These are phyloP conservation scores for Pseudomyrmex gracilis DNA, from an alignment of 1,140 invertebrate species.

Conservation along the genomic window DNA sequence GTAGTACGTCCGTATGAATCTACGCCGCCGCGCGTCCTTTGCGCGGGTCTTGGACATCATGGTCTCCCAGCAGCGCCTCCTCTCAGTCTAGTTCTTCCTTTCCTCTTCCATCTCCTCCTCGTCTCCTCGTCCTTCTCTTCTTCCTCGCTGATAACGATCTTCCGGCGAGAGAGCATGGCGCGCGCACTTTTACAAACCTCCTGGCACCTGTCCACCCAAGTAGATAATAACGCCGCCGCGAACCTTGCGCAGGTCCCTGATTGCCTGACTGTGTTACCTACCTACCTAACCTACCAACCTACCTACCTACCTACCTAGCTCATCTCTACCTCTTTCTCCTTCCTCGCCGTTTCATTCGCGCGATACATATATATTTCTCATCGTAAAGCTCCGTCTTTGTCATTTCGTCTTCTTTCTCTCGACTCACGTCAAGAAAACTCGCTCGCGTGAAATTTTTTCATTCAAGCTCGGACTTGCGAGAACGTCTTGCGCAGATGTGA, in stretches of 20 bases:
- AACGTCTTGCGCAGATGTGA: neutral
- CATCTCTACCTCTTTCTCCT: slow-evolving; percentile 32
- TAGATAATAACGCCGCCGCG: slow-evolving; percentile 79
- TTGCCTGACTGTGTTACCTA: slow-evolving; percentile 73
- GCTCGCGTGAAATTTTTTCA: neutral
- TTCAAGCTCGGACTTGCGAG: neutral
- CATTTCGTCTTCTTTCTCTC: neutral
- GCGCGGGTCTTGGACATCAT: neutral
- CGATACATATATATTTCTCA: neutral
- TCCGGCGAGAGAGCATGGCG: slow-evolving; percentile 59
- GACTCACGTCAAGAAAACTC: neutral
- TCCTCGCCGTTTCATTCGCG: neutral
- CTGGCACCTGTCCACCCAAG: slow-evolving; percentile 82
- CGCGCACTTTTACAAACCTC: slow-evolving; percentile 76
- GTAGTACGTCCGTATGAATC: slow-evolving; percentile 71
- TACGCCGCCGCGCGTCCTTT: slow-evolving; percentile 39
- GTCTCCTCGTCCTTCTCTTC: slow-evolving; percentile 60
- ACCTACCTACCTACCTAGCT: slow-evolving; percentile 45
- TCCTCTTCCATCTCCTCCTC: slow-evolving; percentile 19
- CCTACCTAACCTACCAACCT: slow-evolving; percentile 63
- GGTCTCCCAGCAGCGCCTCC: slow-evolving; percentile 15
- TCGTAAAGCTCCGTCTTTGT: neutral
- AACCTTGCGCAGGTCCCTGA: slow-evolving; percentile 73
- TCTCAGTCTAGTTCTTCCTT: neutral
- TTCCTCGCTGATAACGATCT: slow-evolving; percentile 80